Evolutionary conservation across 1,140 invertebrate genomes (phyloP).

Genomic region (Ips nitidus): DNA sequence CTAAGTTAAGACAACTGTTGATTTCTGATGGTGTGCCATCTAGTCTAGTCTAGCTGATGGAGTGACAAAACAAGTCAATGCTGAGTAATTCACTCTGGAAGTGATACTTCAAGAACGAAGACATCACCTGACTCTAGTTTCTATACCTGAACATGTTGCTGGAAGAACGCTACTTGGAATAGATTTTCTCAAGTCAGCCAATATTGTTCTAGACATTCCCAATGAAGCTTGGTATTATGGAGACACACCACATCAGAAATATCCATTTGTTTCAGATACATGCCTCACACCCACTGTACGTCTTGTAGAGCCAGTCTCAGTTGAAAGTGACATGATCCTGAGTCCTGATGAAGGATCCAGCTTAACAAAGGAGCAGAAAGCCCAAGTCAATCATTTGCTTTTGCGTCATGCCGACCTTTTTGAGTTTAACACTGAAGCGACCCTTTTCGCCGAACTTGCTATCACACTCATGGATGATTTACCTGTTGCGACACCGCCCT

Average conservation of each 20-base stretch:
- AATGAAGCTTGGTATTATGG: background rate
- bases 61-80: no score
- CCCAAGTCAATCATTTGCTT: background rate
- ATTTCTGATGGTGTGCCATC: no score
- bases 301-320: no score
- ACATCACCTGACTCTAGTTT: no score
- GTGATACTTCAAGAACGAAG: no score
- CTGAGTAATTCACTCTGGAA: no score
- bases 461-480: conserved; percentile 17
- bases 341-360: background rate
- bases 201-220: background rate
- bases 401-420: background rate
- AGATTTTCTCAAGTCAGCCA: background rate
- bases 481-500: conserved; percentile 36
- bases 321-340: background rate
- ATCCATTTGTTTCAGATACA: background rate
- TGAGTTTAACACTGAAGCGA: background rate
- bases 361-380: background rate
- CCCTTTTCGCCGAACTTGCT: conserved; percentile 30
- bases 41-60: no score
- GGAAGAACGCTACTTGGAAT: background rate
- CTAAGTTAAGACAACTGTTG: no score
- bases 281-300: background rate
- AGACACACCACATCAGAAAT: background rate
- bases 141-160: no score